Base-by-base conservation (phyloP, 2,888 invertebrate species). In the Nomada ruficornis region DNA sequence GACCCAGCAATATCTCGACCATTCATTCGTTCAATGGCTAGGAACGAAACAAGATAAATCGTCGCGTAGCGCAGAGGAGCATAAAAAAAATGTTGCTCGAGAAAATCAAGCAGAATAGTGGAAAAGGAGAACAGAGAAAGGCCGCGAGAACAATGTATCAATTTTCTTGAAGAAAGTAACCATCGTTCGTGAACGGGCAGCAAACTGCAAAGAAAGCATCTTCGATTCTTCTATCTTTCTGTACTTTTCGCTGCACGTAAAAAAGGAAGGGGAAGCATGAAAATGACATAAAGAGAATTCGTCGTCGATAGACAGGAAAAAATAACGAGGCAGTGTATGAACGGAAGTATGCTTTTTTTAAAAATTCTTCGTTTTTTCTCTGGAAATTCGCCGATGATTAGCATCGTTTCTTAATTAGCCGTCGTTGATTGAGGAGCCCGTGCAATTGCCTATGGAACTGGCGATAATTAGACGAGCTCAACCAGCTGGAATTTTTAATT, bases 391-490 rank as follows among this genome's bases (percentile, higher is more conserved):
- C 68, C 88, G 82, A 81, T 86, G 83, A 77, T 80, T 75, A 67
- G 75, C 70, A 57, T 70, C 69, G 75, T 77, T 77, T 87, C 81
- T 86, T 89, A 88, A 88, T 88, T 89, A 89, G 87, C 81, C 84
- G 68, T 76, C 83, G 78, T 78, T 84, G 87, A 87, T 89, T 76
- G 80, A 80, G 84, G 68, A 79, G 70, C 80, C 57, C 79, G 52
- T 67, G 67, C 77, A 68, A 77, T 65, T 70, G 59, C 60, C 68
- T 62, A 64, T 60, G 26, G 76, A 64, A 11, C 62, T 47, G 67
- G 80, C 78, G 89, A 88, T 88, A 88, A 88, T 88, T 88, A 89
- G 89, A 70, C 80, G 78, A 78, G 78, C 79, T 82, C 82, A 62
- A 78, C 59, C 70, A 76, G 74, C 68, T 71, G 76, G 84, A 87